These are phyloP conservation scores for Caenorhabditis macrosperma DNA, from an alignment of 2,888 invertebrate species.

Conservation along the genomic window DNA sequence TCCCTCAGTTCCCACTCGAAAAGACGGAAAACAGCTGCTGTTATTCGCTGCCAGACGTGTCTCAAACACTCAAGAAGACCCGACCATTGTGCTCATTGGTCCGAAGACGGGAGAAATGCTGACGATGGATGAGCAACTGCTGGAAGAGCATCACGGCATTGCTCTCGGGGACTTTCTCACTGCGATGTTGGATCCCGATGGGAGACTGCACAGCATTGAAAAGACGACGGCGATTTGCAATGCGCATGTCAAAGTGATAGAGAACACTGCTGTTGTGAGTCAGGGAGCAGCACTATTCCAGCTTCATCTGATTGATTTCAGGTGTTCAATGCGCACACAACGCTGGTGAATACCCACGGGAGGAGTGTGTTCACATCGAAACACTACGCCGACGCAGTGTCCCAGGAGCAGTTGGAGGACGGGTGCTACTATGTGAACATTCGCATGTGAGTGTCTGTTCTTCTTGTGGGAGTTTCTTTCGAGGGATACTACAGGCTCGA, in stretches of 20 bases:
- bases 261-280: neutral
- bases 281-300: no score
- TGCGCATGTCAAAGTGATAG: neutral
- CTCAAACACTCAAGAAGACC: neutral
- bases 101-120: neutral
- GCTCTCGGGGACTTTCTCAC: conserved; percentile 1
- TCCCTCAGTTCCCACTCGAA: neutral
- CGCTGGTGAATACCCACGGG: neutral
- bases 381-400: neutral
- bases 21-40: no score
- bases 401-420: neutral
- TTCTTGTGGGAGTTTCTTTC: neutral
- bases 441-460: neutral
- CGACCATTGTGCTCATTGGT: neutral
- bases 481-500: neutral
- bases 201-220: neutral
- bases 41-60: neutral
- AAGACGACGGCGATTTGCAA: neutral
- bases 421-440: neutral
- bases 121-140: neutral
- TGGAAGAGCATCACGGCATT: neutral
- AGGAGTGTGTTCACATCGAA: neutral
- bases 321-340: neutral
- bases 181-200: neutral
- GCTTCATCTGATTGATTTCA: neutral